Evolutionary conservation across 2,888 invertebrate species (phyloP), one percentile per base, ranked within the genome.

Genomic region (Ernsta delagoae): DNA sequence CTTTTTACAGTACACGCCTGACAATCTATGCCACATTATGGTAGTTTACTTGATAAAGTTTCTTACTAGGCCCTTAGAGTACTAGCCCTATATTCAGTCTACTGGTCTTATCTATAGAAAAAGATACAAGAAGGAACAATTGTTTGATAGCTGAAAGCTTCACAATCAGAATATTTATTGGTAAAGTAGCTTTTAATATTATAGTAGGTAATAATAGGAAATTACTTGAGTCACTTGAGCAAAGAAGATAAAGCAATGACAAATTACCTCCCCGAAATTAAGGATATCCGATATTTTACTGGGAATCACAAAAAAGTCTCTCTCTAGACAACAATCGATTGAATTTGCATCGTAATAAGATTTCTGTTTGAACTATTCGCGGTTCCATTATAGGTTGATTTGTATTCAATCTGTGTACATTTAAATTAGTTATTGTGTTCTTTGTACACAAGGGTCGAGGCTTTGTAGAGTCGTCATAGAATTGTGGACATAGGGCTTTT

Each of bases 351-450:
- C 39, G 67, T 56, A 36, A 60, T 12, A 48, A 57, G 54, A 67
- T 67, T 65, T 60, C 57, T 68, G 68, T 62, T 68, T 62, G 48
- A 45, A 68, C 56, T 68, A 24, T 54, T 45, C 56, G 56, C 43
- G 43, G 57, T 48, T 45, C 54, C 57, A 62, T 59, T 62, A 59
- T 54, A 34, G 82, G 81, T 83, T 85, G 85, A 53, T 88, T 87
- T 86, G 87, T 88, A 88, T 88, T 88, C 88, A 79, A 83, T 82
- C 75, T 75, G 76, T 74, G 86, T 86, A 74, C 85, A 88, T 88
- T 88, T 85, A 88, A 88, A 88, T 87, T 81, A 87, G 87, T 87
- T 84, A 86, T 87, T 88, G 86, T 88, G 85, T 88, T 80, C 84
- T 83, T 84, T 86, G 83, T 85, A 79, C 79, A 77, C 78, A 75